phyloP scores from a whole-genome alignment of 1,140 invertebrate genomes.

The Sitophilus oryzae region DNA sequence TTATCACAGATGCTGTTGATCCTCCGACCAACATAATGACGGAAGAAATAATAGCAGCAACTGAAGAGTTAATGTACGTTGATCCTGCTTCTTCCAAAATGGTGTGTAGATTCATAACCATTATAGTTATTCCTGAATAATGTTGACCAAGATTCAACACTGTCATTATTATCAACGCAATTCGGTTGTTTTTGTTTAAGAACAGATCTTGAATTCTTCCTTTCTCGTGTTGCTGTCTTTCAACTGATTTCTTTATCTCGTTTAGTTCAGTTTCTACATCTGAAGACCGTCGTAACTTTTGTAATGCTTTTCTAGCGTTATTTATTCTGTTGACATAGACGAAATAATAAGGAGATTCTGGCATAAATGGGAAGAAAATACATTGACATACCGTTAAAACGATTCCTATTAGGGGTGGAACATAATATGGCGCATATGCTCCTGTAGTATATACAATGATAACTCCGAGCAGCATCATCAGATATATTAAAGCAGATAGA shows the following conservation, averaged over 20 bases:
- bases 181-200: conserved; percentile 29
- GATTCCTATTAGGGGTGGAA: conserved; percentile 26
- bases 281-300: conserved; percentile 43
- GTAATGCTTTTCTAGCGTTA: conserved; percentile 48
- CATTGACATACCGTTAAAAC: conserved; percentile 11
- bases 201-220: conserved; percentile 28
- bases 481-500: too few species aligned
- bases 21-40: conserved; percentile 28
- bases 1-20: conserved; percentile 18
- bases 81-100: conserved; percentile 38
- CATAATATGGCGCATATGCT: conserved; percentile 24
- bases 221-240: conserved; percentile 29
- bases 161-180: conserved; percentile 29
- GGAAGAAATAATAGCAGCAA: conserved; percentile 30
- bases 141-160: conserved; percentile 31
- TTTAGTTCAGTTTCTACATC: conserved; percentile 39
- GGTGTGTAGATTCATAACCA: conserved; percentile 35
- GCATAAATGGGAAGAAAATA: conserved; percentile 31
- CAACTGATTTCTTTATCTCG: conserved; percentile 27
- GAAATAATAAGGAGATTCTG: conserved; percentile 33
- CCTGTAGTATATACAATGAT: too few species aligned
- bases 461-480: too few species aligned
- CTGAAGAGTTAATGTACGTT: conserved; percentile 20
- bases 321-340: conserved; percentile 38
- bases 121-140: conserved; percentile 25